These are phyloP conservation scores for Coleophora deauratella DNA, from an alignment of 2,888 invertebrate species.

Conservation along the genomic window DNA sequence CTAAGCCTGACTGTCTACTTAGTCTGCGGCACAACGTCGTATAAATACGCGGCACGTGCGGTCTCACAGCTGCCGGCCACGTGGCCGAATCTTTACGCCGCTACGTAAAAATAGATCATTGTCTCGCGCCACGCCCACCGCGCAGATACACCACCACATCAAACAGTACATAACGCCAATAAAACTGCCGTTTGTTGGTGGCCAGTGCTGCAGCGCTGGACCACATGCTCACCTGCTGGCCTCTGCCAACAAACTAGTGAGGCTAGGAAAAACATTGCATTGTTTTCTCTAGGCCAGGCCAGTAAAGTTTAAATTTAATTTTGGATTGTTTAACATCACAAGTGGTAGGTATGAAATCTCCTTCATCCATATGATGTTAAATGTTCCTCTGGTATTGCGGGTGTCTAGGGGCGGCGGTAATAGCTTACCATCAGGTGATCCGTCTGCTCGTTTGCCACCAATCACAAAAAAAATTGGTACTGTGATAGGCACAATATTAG, in stretches of 20 bases:
- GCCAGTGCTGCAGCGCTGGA: constrained; percentile 19
- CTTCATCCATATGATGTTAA: no score
- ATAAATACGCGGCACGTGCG: constrained; percentile 70
- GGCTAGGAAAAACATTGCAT: constrained; percentile 15
- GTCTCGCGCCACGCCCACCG: constrained; percentile 60
- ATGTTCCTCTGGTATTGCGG: no score
- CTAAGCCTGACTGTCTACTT: no score
- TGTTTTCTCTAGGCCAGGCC: constrained; percentile 3
- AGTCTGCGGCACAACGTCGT: constrained; percentile 32
- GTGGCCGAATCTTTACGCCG: constrained; percentile 62
- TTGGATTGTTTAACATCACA: not conserved
- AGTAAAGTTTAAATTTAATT: constrained; percentile 7
- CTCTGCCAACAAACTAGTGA: constrained; percentile 12
- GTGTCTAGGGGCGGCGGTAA: no score
- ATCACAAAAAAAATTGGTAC: no score
- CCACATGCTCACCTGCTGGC: constrained; percentile 28
- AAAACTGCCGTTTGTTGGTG: constrained; percentile 54
- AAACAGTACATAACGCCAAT: constrained; percentile 48
- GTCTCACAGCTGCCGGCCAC: constrained; percentile 66
- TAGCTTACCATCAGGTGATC: no score
- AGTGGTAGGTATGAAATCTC: not conserved
- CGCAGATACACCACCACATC: constrained; percentile 70
- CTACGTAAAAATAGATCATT: constrained; percentile 68
- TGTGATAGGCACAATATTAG: no score
- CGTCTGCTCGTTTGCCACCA: no score